Evolutionary conservation across 2,888 invertebrate genomes (phyloP).

Genomic region (Amorpha juglandis): DNA sequence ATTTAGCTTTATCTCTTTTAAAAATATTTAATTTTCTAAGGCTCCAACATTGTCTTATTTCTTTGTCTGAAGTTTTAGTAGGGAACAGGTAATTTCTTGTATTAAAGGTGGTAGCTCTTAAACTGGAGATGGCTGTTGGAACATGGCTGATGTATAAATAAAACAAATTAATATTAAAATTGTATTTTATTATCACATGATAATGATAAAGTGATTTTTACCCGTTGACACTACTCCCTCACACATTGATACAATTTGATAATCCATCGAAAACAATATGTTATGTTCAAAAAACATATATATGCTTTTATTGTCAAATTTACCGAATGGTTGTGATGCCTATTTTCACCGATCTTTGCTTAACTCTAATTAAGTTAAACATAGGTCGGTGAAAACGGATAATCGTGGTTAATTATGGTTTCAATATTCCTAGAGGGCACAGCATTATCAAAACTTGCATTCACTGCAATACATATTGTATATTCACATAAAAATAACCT

Average conservation of each 20-base stretch:
- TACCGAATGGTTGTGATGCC: neutral
- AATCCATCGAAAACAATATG: neutral
- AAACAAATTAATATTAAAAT: conserved; percentile 42
- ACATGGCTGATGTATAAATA: conserved; percentile 34
- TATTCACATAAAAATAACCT: conserved; percentile 3
- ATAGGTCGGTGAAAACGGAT: neutral
- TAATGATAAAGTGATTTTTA: conserved; percentile 42
- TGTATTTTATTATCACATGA: conserved; percentile 61
- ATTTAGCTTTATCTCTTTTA: too few relatives aligned
- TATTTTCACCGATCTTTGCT: neutral
- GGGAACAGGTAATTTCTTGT: too few relatives aligned
- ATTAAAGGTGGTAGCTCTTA: neutral
- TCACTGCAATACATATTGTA: conserved; percentile 23
- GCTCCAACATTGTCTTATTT: too few relatives aligned
- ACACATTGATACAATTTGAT: neutral
- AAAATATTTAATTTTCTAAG: too few relatives aligned
- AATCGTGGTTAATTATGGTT: neutral
- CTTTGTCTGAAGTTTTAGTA: too few relatives aligned
- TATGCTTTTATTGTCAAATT: conserved; percentile 6
- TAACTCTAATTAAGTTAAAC: neutral
- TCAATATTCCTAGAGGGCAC: neutral
- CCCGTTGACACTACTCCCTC: conserved; percentile 35
- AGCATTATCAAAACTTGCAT: neutral
- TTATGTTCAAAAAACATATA: neutral
- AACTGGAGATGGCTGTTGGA: neutral